Percentiles rank a stretch among this genome's conserved stretches.
Conservation (phyloP, 1,140 invertebrate species). For the Lordiphosa clarofinis region DNA sequence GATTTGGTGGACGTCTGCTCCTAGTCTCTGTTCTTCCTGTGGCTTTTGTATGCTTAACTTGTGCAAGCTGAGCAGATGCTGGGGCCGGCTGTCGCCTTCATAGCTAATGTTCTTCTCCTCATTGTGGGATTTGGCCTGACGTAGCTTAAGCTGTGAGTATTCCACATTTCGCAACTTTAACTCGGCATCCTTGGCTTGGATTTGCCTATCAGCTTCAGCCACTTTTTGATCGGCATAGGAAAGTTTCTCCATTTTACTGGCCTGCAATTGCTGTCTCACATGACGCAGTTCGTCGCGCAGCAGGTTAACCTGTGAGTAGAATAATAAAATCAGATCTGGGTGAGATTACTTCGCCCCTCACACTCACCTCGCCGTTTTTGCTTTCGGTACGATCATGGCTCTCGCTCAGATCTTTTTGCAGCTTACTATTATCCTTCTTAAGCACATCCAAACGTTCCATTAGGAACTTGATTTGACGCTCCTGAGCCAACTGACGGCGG, state of each 20-base stretch:
- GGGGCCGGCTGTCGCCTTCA: neutral
- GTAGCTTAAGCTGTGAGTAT: slow-evolving; percentile 35
- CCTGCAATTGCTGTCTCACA: slow-evolving; percentile 58
- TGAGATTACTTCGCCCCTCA: neutral
- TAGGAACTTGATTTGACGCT: slow-evolving; percentile 66
- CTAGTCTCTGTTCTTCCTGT: slow-evolving; percentile 8
- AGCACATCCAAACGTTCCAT: slow-evolving; percentile 61
- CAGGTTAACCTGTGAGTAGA: slow-evolving; percentile 39
- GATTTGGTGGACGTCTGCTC: neutral
- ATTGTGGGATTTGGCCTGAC: slow-evolving; percentile 11
- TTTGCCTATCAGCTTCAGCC: slow-evolving; percentile 43
- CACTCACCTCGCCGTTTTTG: slow-evolving; percentile 69
- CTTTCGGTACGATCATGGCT: slow-evolving; percentile 42
- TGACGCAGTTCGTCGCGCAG: slow-evolving; percentile 67
- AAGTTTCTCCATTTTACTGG: slow-evolving; percentile 65
- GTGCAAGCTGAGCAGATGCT: slow-evolving; percentile 28
- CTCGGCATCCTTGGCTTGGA: slow-evolving; percentile 51
- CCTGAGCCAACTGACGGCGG: slow-evolving; percentile 59
- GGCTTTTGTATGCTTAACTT: slow-evolving; percentile 32
- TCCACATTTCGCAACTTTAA: slow-evolving; percentile 53
- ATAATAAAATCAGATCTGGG: neutral
- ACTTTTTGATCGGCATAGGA: slow-evolving; percentile 53
- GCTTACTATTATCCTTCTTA: slow-evolving; percentile 61
- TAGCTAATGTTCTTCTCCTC: slow-evolving; percentile 18
- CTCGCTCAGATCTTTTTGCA: slow-evolving; percentile 54